Evolutionary conservation across 2,888 invertebrate genomes (phyloP), one percentile per base, ranked within the genome.

Genomic region (Sericinus montela): DNA sequence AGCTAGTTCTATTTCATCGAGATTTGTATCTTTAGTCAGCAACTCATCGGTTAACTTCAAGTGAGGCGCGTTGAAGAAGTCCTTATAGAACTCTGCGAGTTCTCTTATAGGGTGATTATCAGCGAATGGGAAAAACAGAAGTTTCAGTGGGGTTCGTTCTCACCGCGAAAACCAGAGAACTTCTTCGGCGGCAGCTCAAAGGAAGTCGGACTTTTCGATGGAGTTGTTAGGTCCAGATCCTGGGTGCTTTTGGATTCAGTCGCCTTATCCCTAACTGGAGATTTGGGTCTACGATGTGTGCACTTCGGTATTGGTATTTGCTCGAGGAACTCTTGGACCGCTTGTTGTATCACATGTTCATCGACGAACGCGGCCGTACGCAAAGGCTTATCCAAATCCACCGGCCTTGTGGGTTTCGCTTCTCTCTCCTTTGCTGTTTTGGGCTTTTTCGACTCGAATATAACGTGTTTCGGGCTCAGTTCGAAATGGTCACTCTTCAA

Each of bases 401-500:
- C 90, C 2, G 79, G 73, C 39, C 63, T 72, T 0, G 59, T 38
- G 1, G 70, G 64, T 48, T 72, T 80, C 0, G 52, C 52, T 19
- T 79, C 79, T 49, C 75, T 82, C 35, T 76, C 75, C 48, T 74
- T 77, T 23, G 58, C 56, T 3, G 90, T 90, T 56, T 91, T 93
- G 59, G 93, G 93, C 52, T 93, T 94, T 54, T 84, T 86, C 0
- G 83, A 80, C 54, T 86, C 83, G 39, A 82, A 92, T 54, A 92
- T 90, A 14, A 90, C 80, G 62, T 92, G 91, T 63, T 92, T 91
- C 0, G 94, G 93, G 69, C 94, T 93, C 57, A 92, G 75, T 74
- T 96, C 95, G 75, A 97, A 98, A 79, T 98, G 97, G 76, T 98
- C 97, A 68, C 97, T 97, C 74, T 97, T 97, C n/a, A 97, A 85